Percentiles rank a stretch among this genome's conserved stretches.
Conservation (phyloP, 1,140 invertebrate species). For the Latrodectus geometricus region DNA sequence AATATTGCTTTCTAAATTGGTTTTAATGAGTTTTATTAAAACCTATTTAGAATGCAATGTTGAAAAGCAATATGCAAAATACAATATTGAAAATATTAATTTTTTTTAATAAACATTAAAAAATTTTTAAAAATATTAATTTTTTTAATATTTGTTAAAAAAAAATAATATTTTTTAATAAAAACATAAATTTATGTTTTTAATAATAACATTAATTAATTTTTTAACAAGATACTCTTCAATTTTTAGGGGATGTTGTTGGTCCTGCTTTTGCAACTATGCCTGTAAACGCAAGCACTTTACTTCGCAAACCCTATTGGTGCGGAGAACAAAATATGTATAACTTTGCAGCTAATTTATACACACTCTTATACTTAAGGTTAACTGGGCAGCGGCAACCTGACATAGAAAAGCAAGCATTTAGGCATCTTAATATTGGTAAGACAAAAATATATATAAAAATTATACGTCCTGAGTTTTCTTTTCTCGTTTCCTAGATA, state of each 20-base stretch:
- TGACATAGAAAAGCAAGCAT: slow-evolving; percentile 80
- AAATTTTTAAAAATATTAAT: too few relatives aligned
- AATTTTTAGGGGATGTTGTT: slow-evolving; percentile 83
- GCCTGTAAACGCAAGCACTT: slow-evolving; percentile 87
- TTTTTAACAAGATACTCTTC: not conserved
- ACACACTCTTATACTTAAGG: slow-evolving; percentile 90
- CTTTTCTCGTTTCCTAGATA: too few relatives aligned
- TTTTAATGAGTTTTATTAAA: too few relatives aligned
- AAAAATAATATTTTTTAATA: too few relatives aligned
- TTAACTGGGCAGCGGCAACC: slow-evolving; percentile 83
- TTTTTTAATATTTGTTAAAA: too few relatives aligned
- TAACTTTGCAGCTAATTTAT: slow-evolving; percentile 93
- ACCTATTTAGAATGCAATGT: too few relatives aligned
- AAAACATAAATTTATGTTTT: too few relatives aligned
- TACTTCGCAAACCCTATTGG: slow-evolving; percentile 81
- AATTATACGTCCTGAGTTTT: too few relatives aligned
- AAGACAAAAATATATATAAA: slow-evolving; percentile 34
- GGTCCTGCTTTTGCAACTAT: slow-evolving; percentile 93
- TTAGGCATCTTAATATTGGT: slow-evolving; percentile 85
- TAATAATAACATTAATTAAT: not conserved
- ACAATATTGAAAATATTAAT: too few relatives aligned
- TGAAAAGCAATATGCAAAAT: too few relatives aligned
- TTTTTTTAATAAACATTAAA: too few relatives aligned
- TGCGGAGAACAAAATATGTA: slow-evolving; percentile 95
- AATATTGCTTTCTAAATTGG: too few relatives aligned